These are phyloP conservation scores for Drosophila testacea DNA, from an alignment of 2,888 invertebrate genomes.

Conservation along the genomic window DNA sequence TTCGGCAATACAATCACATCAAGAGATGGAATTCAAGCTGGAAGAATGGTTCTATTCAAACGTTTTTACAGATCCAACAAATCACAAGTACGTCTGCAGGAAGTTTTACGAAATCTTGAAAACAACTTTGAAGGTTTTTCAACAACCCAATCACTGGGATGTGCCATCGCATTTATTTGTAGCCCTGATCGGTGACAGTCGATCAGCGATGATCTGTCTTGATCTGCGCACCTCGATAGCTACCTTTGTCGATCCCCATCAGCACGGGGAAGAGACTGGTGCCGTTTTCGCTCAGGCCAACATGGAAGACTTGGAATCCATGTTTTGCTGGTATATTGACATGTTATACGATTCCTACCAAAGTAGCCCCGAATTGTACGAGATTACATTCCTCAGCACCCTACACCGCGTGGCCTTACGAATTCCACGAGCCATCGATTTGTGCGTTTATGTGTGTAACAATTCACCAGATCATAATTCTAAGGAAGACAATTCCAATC, in stretches of 20 bases:
- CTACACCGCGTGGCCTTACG: conserved; percentile 40
- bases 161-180: conserved; percentile 63
- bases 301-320: conserved; percentile 52
- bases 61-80: conserved; percentile 59
- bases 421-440: conserved; percentile 47
- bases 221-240: conserved; percentile 66
- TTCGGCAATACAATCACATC: conserved; percentile 80
- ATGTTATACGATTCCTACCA: conserved; percentile 70
- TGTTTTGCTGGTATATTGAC: conserved; percentile 70
- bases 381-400: conserved; percentile 73
- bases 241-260: conserved; percentile 74
- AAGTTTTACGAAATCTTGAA: conserved; percentile 64
- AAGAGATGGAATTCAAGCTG: conserved; percentile 64
- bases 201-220: conserved; percentile 72
- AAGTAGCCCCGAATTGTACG: conserved; percentile 71
- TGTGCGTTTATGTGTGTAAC: conserved; percentile 29
- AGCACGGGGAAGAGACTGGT: conserved; percentile 68
- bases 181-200: conserved; percentile 74
- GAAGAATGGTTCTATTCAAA: conserved; percentile 81
- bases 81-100: conserved; percentile 45
- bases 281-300: conserved; percentile 70
- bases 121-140: conserved; percentile 61
- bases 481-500: background rate
- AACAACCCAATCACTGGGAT: conserved; percentile 25
- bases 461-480: background rate